phyloP scores from a whole-genome alignment of 2,797 vertebrate genomes.

The Philypnodon macrostomus region DNA sequence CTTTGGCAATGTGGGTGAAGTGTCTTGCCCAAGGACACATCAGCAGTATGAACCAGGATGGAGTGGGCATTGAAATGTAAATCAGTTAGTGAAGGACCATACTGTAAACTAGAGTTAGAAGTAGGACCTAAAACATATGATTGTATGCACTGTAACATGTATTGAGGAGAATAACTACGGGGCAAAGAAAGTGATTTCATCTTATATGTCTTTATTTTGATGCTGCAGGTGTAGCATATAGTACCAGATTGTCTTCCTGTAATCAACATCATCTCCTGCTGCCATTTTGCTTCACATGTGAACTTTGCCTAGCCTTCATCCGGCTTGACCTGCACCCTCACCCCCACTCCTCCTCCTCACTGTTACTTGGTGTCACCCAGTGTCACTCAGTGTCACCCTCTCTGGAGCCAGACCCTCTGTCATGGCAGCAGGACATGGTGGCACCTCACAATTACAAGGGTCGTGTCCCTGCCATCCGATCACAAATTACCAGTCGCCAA shows the following conservation, averaged over 20 bases:
- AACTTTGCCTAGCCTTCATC: conserved; percentile 47
- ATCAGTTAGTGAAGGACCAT: too few species aligned
- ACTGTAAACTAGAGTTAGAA: too few species aligned
- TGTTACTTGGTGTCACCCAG: conserved; percentile 19
- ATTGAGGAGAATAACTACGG: too few species aligned
- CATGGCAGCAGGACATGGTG: conserved; percentile 65
- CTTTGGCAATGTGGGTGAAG: too few species aligned
- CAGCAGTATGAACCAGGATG: too few species aligned
- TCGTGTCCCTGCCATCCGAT: conserved; percentile 64
- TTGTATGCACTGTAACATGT: too few species aligned
- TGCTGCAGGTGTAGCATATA: too few species aligned
- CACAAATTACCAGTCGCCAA: conserved; percentile 61
- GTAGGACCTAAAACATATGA: too few species aligned
- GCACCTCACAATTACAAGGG: conserved; percentile 68
- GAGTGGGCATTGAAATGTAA: too few species aligned
- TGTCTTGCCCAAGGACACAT: too few species aligned
- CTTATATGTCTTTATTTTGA: too few species aligned
- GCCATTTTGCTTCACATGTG: neutral
- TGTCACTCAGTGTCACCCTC: conserved; percentile 37
- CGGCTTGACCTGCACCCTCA: conserved; percentile 53
- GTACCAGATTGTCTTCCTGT: neutral
- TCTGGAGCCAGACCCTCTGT: conserved; percentile 54
- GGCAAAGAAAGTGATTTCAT: too few species aligned
- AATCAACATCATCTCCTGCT: neutral
- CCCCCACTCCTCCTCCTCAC: conserved; percentile 13